These are phyloP conservation scores for Leucophenga varia DNA, from an alignment of 1,140 invertebrate genomes.

Conservation along the genomic window DNA sequence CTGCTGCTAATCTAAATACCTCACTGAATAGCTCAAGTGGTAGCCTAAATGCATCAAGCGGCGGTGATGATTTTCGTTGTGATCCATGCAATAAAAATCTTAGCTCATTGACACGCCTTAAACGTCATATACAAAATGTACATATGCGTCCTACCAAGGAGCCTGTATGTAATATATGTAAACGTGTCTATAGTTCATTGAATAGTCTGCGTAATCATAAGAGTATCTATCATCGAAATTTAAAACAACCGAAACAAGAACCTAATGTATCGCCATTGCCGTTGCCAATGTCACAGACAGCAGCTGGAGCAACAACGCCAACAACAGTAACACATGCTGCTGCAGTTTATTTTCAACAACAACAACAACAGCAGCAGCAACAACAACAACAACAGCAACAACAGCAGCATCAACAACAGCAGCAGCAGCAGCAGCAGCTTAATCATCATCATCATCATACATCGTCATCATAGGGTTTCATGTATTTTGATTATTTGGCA, in stretches of 20 bases:
- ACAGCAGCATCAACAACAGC: neutral
- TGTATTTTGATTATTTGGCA: constrained; percentile 48
- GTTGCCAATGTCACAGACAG: constrained; percentile 24
- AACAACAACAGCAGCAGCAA: too few relatives aligned
- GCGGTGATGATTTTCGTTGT: constrained; percentile 78
- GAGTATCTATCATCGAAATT: constrained; percentile 80
- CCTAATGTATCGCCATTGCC: constrained; percentile 26
- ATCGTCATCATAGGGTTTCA: constrained; percentile 53
- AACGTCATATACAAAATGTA: constrained; percentile 84
- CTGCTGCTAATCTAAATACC: constrained; percentile 20
- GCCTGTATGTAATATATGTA: constrained; percentile 85
- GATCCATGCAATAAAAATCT: constrained; percentile 86
- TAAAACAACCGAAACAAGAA: constrained; percentile 62
- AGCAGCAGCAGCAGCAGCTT: too few relatives aligned
- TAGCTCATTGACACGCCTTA: constrained; percentile 78
- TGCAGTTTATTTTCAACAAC: constrained; percentile 14
- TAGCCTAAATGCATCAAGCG: constrained; percentile 45
- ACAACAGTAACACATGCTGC: too few relatives aligned
- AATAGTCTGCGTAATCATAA: constrained; percentile 86
- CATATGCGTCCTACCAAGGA: constrained; percentile 82
- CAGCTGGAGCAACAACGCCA: constrained; percentile 18
- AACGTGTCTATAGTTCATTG: constrained; percentile 82
- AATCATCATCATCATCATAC: constrained; percentile 7
- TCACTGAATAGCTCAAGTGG: constrained; percentile 54
- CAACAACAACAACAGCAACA: neutral